phyloP scores from a whole-genome alignment of 2,113 vertebrate genomes.

The Nyctibius bracteatus region DNA sequence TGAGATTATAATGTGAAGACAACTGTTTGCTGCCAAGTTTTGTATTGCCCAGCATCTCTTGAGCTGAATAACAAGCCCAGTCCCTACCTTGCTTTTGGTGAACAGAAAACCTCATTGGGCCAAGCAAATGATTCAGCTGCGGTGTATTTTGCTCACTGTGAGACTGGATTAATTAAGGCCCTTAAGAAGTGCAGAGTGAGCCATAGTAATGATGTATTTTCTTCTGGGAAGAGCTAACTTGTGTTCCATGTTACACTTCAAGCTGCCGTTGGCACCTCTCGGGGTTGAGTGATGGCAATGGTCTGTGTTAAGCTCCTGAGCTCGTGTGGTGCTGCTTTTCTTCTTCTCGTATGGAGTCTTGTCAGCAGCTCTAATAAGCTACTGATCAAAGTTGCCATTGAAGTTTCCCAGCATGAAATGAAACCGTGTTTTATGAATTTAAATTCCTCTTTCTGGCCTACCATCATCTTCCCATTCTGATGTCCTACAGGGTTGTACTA shows the following conservation, averaged over 20 bases:
- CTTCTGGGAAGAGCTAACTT: neutral
- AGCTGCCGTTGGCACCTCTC: neutral
- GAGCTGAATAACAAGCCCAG: neutral
- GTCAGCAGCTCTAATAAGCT: neutral
- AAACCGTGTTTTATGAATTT: neutral
- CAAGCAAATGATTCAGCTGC: neutral
- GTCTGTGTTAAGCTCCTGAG: neutral
- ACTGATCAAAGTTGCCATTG: conserved; percentile 25
- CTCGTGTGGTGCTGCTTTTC: neutral
- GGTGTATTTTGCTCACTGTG: neutral
- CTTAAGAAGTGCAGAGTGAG: neutral
- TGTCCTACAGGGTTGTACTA: neutral
- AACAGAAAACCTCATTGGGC: neutral
- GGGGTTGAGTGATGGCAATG: neutral
- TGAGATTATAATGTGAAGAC: neutral
- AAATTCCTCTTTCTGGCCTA: neutral
- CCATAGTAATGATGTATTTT: neutral
- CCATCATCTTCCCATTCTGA: neutral
- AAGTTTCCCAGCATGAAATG: neutral
- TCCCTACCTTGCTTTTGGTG: neutral
- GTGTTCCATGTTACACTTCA: rapidly evolving
- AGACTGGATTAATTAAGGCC: neutral
- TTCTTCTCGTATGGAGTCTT: neutral
- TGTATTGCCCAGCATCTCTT: neutral
- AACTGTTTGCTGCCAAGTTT: neutral